phyloP scores from a whole-genome alignment of 2,797 vertebrate genomes.

The Acipenser ruthenus region DNA sequence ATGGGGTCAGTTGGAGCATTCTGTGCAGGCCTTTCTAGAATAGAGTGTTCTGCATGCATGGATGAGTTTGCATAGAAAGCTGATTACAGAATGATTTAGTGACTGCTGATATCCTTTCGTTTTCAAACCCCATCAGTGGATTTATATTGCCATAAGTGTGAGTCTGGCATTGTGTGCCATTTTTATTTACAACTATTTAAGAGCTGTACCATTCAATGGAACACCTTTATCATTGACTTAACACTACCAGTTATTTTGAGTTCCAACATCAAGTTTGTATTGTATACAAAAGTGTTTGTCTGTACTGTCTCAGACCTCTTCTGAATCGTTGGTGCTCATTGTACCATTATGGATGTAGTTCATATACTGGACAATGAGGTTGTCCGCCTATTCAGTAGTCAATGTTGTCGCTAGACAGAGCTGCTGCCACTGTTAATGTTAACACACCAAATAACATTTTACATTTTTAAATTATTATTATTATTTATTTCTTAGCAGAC shows the following conservation, averaged over 20 bases:
- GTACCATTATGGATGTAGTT: no score
- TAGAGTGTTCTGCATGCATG: slow-evolving; percentile 58
- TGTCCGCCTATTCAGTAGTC: no score
- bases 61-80: slow-evolving; percentile 59
- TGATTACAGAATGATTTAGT: slow-evolving; percentile 81
- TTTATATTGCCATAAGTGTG: slow-evolving; percentile 50
- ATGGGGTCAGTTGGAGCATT: slow-evolving; percentile 73
- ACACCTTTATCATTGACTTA: slow-evolving; percentile 20
- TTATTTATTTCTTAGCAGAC: no score
- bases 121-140: slow-evolving; percentile 48
- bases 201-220: slow-evolving; percentile 4
- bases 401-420: no score
- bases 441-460: no score
- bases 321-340: slow-evolving; percentile 27
- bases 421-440: no score
- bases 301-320: slow-evolving; percentile 33
- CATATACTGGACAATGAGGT: no score
- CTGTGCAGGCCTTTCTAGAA: slow-evolving; percentile 61
- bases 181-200: slow-evolving; percentile 49
- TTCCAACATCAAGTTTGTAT: slow-evolving; percentile 42
- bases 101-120: slow-evolving; percentile 49
- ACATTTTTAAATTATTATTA: no score
- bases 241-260: slow-evolving; percentile 43
- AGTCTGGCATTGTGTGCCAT: slow-evolving; percentile 41
- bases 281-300: slow-evolving; percentile 38